Conservation (phyloP, 1,140 invertebrate species). For the Lepidotrigona ventralis region DNA sequence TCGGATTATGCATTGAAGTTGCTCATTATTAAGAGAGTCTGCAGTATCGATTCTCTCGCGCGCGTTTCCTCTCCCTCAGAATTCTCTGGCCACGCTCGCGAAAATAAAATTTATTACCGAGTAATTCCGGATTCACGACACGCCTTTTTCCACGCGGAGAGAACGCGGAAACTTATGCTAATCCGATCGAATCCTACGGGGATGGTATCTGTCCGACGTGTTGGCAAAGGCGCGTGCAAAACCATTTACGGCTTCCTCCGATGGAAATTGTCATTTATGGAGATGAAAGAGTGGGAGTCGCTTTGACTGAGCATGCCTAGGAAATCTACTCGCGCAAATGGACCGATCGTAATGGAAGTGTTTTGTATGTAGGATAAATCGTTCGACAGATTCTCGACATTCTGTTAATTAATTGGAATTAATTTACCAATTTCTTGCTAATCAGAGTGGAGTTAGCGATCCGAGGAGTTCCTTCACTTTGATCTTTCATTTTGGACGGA, state of each 20-base stretch:
- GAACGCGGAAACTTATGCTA: slow-evolving; percentile 49
- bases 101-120: slow-evolving; percentile 18
- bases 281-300: slow-evolving; percentile 20
- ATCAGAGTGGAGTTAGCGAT: no score
- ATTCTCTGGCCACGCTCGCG: no score
- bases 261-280: slow-evolving; percentile 46
- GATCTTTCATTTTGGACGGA: no score
- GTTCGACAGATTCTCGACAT: neutral
- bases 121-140: slow-evolving; percentile 36
- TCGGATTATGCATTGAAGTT: neutral
- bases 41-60: neutral
- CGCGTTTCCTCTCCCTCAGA: neutral
- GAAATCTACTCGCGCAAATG: neutral
- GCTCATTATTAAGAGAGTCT: neutral
- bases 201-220: slow-evolving; percentile 13
- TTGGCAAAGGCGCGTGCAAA: slow-evolving; percentile 11
- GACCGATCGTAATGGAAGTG: neutral
- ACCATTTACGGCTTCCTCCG: slow-evolving; percentile 36
- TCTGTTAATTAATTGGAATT: no score
- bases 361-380: neutral
- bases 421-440: no score
- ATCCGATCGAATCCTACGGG: slow-evolving; percentile 43
- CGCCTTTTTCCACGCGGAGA: neutral
- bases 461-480: no score
- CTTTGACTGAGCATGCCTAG: neutral